These are phyloP conservation scores for Anguilla pacifica DNA, from an alignment of 2,797 vertebrate species.

Conservation along the genomic window DNA sequence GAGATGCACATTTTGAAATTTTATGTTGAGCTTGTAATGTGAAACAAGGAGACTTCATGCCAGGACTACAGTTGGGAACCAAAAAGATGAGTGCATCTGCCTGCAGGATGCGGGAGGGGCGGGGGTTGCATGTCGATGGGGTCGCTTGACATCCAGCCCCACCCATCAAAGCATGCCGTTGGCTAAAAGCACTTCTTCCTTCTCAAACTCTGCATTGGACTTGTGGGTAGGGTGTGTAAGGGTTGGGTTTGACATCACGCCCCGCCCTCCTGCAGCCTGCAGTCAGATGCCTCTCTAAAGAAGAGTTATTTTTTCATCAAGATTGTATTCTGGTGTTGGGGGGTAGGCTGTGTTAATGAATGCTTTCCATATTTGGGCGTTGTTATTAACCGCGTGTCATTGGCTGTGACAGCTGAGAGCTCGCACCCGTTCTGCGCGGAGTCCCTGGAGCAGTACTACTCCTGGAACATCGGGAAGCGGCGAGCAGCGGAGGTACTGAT, in stretches of 20 bases:
- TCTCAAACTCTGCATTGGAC: too few relatives aligned
- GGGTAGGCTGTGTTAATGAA: background rate
- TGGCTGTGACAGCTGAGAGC: slow-evolving; percentile 74
- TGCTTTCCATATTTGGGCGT: background rate
- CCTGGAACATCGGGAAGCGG: slow-evolving; percentile 97
- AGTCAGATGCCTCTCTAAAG: background rate
- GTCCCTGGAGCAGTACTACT: slow-evolving; percentile 91
- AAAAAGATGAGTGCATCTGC: background rate
- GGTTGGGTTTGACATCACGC: too few relatives aligned
- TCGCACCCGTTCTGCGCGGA: slow-evolving; percentile 88
- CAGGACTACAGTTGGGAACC: background rate
- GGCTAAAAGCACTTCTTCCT: too few relatives aligned
- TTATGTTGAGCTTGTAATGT: background rate
- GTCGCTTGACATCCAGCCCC: too few relatives aligned
- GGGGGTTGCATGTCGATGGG: too few relatives aligned
- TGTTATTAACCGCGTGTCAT: background rate
- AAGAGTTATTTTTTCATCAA: background rate
- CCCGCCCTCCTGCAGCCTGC: background rate
- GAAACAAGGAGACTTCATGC: background rate
- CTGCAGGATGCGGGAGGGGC: too few relatives aligned
- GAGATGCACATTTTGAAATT: background rate
- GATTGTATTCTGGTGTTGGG: background rate
- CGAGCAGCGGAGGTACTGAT: slow-evolving; percentile 82
- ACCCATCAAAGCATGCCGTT: too few relatives aligned
- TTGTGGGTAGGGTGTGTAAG: too few relatives aligned